Evolutionary conservation across 2,797 vertebrate genomes (phyloP), one percentile per base, ranked within the genome.

Genomic region (Falco berigora): DNA sequence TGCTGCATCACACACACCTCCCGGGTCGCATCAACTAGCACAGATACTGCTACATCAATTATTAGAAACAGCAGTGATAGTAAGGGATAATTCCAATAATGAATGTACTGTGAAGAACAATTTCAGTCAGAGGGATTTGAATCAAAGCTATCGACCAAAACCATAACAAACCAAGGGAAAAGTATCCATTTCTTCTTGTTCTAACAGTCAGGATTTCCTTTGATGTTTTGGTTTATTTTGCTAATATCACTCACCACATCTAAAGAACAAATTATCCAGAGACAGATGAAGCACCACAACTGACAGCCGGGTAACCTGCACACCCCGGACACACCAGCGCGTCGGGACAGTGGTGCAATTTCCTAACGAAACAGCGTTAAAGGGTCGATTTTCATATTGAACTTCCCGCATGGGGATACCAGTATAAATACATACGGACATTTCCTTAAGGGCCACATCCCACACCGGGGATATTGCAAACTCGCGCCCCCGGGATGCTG

Each of bases 381-480:
- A 59, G 42, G 32, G 22, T 32, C 23, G 12, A 47, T 50, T 49
- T 30, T 8, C 64, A 16, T 14, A 21, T 20, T 56, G 16, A 66
- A 34, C 73, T 38, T 42, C 50, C 75, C 12, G 32, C 73, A 14
- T 0, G 42, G 67, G 10, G 66, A 76, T 2, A 24, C 8, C 46
- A 5, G 4, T 1, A 38, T 4, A 18, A 67, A 86, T 3, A 40
- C 0, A 34, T 0, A 32, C 27, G 5, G 0, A 2, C 3, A 9
- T 4, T 27, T 73, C 44, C 59, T 25, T 24, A 0, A 38, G 59
- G 42, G 40, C 25, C 21, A 10, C 62, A 28, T 1, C 27, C 20
- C 73, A 2, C 44, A 1, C 30, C 4, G 23, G 5, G 52, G 23
- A 22, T 32, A 2, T 2, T 4, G 56, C 76, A 50, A 4, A 75